Evolutionary conservation across 2,797 vertebrate species (phyloP).

Genomic region (Cirrhinus mrigala): DNA sequence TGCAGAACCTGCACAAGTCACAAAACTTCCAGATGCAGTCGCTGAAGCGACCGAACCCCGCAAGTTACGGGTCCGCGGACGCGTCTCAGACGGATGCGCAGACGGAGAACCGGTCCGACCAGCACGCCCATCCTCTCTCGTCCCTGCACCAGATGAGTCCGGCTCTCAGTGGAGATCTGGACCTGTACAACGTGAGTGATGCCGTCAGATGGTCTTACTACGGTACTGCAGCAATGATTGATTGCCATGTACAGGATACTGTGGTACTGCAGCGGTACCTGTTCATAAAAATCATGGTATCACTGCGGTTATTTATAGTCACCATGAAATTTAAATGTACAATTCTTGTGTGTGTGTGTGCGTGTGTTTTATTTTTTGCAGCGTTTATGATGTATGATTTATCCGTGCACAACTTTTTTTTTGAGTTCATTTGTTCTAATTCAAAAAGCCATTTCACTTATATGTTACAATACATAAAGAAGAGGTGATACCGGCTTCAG

Average conservation of each 20-base stretch:
- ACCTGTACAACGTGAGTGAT: slow-evolving; percentile 84
- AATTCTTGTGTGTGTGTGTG: no score
- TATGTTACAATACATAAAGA: neutral
- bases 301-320: neutral
- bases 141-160: slow-evolving; percentile 78
- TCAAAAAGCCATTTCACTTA: neutral
- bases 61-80: slow-evolving; percentile 43
- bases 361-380: no score
- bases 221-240: no score
- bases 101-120: slow-evolving; percentile 64
- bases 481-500: neutral
- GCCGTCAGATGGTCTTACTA: neutral
- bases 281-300: neutral
- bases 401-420: no score
- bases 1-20: slow-evolving; percentile 65
- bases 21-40: slow-evolving; percentile 74
- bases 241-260: neutral
- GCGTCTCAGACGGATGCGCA: slow-evolving; percentile 55
- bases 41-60: slow-evolving; percentile 39
- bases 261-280: neutral
- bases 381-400: no score
- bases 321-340: no score
- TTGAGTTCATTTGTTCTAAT: no score
- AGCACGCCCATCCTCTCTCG: slow-evolving; percentile 62
- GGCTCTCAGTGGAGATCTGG: slow-evolving; percentile 76